Percentiles rank a stretch among this genome's conserved stretches.
phyloP scores from a whole-genome alignment of 92 coral and sea anemone species.

The Umimayanthus chanpuru region DNA sequence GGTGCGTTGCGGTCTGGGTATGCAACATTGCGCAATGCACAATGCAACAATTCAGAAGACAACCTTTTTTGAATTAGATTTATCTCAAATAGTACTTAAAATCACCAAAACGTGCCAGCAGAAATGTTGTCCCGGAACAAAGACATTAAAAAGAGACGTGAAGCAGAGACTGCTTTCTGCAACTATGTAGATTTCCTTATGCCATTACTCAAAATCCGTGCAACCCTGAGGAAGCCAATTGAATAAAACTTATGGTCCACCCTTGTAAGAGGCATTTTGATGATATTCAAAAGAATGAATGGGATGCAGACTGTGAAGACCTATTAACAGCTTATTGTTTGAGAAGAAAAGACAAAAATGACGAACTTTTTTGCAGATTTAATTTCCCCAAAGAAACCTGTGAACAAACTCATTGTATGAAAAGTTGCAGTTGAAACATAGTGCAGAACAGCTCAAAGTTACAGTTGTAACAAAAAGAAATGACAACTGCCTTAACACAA shows the following conservation, averaged over 20 bases:
- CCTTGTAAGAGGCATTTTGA: conserved; percentile 55
- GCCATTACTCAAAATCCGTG: conserved; percentile 47
- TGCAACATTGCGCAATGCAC: no score
- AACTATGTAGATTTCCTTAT: conserved; percentile 49
- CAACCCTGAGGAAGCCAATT: conserved; percentile 20
- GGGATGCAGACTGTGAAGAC: conserved; percentile 59
- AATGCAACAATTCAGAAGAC: no score
- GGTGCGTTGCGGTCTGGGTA: no score
- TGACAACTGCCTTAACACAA: conserved; percentile 55
- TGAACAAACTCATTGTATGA: conserved; percentile 58
- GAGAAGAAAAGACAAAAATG: conserved; percentile 32
- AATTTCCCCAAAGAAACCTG: conserved; percentile 55
- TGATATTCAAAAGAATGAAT: neutral
- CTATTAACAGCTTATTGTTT: conserved; percentile 59
- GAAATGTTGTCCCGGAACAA: conserved; percentile 9
- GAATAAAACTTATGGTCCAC: conserved; percentile 48
- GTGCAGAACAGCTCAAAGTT: conserved; percentile 50
- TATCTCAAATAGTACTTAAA: conserved; percentile 54
- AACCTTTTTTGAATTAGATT: no score
- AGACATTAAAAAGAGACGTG: conserved; percentile 49
- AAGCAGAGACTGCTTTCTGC: conserved; percentile 55
- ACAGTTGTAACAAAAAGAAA: conserved; percentile 59
- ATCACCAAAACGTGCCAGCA: neutral
- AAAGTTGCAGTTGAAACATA: conserved; percentile 49
- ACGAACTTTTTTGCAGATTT: conserved; percentile 56